Evolutionary conservation across 2,888 invertebrate genomes (phyloP), one percentile per base, ranked within the genome.

Genomic region (Dolichopus griseipennis): DNA sequence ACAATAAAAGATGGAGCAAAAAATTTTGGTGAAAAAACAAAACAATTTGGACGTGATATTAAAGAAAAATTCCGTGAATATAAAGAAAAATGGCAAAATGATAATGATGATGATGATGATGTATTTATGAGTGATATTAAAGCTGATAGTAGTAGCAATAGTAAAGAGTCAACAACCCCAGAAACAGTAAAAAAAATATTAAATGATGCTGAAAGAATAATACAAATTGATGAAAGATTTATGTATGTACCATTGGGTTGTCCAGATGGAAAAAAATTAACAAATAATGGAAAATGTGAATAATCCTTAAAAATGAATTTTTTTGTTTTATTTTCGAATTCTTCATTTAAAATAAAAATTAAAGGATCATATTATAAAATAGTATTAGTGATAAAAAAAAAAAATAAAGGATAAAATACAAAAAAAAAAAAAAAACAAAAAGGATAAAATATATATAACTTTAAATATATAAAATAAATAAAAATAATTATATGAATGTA

Each of bases 201-300:
- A 12, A 65, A 43, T 66, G 37, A 66, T 66, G 21, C 70, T 71
- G 71, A 69, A 64, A n/a, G 67, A 65, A 67, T 69, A 62, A 61
- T 37, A 68, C 66, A 62, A 65, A 15, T n/a, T 64, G 64, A 27
- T 64, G 33, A 33, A 67, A 41, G 41, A 66, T n/a, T 67, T 71
- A 27, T 61, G 63, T 43, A 27, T 69, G 7, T 69, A 41, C 63
- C 41, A 61, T 22, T 0, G 68, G 61, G 7, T 68, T 33, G 64
- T 21, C 33, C 27, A 27, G 66, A 52, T 2, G 52, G 52, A 52
- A 12, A 52, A 52, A 52, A 52, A 52, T 52, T 52, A 52, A 52
- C 52, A 52, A 52, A 6, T 18, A 18, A 52, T 52, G 52, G 52
- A 52, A 52, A 18, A 52, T 52, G 52, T 52, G 52, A 52, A 52